Percentiles rank a stretch among this genome's conserved stretches.
phyloP scores from a whole-genome alignment of 2,797 vertebrate genomes.

The Clamator glandarius region DNA sequence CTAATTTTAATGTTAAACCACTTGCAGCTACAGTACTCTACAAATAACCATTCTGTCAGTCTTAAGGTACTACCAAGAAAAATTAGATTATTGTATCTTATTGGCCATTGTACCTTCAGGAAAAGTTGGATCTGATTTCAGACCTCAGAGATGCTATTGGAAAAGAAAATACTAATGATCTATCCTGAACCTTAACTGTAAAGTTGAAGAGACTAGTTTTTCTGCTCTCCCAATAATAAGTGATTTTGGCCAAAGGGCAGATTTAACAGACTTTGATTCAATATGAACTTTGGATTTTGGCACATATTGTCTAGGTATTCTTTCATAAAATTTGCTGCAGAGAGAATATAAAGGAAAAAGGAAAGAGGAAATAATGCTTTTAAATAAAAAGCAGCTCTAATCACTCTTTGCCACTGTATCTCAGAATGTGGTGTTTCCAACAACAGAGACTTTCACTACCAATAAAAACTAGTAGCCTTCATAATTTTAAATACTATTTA shows the following conservation, averaged over 20 bases:
- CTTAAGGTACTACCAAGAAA: neutral
- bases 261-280: neutral
- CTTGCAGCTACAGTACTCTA: neutral
- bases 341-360: neutral
- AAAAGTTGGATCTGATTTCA: neutral
- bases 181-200: neutral
- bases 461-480: neutral
- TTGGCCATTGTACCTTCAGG: neutral
- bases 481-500: neutral
- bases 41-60: neutral
- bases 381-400: neutral
- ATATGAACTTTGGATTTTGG: neutral
- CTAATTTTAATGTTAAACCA: neutral
- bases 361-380: neutral
- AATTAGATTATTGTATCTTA: neutral
- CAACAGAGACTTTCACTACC: neutral
- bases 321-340: neutral
- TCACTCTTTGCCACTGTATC: neutral
- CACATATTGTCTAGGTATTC: neutral
- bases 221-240: neutral
- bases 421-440: neutral
- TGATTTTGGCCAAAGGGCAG: neutral
- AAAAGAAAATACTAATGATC: neutral
- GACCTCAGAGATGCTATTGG: neutral
- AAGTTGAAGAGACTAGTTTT: neutral